Evolutionary conservation across 1,140 invertebrate genomes (phyloP).

Genomic region (Hypothenemus hampei): DNA sequence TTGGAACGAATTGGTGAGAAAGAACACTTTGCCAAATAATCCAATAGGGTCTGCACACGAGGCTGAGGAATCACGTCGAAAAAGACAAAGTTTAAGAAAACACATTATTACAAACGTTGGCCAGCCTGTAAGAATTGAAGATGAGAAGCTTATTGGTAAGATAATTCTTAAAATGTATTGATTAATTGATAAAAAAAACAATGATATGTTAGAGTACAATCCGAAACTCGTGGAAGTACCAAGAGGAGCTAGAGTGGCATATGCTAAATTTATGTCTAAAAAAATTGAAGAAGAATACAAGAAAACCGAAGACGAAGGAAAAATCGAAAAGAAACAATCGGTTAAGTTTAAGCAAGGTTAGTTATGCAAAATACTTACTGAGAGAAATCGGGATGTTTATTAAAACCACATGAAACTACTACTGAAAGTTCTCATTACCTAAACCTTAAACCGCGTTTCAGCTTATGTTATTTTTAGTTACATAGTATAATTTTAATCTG

Average conservation of each 20-base stretch:
- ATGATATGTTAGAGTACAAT: slow-evolving; percentile 62
- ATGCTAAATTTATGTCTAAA: slow-evolving; percentile 78
- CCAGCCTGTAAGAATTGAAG: slow-evolving; percentile 59
- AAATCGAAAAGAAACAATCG: not conserved
- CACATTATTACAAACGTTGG: slow-evolving; percentile 40
- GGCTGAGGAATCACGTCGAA: slow-evolving; percentile 52
- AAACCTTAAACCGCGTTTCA: too few species aligned
- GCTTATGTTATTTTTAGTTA: too few species aligned
- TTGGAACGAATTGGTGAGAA: slow-evolving; percentile 77
- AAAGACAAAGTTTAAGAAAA: slow-evolving; percentile 62
- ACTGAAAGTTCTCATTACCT: too few species aligned
- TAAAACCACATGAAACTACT: too few species aligned
- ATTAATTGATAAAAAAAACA: not conserved
- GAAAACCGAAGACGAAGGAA: slow-evolving; percentile 31
- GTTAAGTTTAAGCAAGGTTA: slow-evolving; percentile 4
- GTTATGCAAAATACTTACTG: too few species aligned
- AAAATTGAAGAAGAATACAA: slow-evolving; percentile 54
- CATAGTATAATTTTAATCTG: too few species aligned
- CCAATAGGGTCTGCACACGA: slow-evolving; percentile 73
- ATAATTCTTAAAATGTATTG: not conserved
- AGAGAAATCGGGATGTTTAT: too few species aligned
- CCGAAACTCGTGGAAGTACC: slow-evolving; percentile 69
- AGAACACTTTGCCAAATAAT: slow-evolving; percentile 61
- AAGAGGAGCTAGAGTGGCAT: slow-evolving; percentile 70
- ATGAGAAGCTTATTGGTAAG: slow-evolving; percentile 61